These are phyloP conservation scores for Cherax quadricarinatus DNA, from an alignment of 1,140 invertebrate genomes.

Conservation along the genomic window DNA sequence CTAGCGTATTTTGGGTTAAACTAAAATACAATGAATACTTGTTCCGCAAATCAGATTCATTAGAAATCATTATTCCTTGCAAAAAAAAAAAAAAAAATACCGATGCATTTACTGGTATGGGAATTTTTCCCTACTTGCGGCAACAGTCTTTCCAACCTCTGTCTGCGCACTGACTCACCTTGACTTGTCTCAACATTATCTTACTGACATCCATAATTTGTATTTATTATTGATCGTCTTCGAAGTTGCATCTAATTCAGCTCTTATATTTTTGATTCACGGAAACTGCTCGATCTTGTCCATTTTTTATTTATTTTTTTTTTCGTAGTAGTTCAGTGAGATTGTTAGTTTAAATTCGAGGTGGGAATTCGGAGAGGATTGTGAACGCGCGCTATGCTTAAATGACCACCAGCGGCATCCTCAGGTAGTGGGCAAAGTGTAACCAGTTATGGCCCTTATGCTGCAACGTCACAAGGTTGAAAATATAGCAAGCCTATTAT, in stretches of 20 bases:
- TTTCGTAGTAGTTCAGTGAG: too few relatives aligned
- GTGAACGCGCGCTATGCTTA: conserved; percentile 48
- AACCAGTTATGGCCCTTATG: neutral
- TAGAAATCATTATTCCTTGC: too few relatives aligned
- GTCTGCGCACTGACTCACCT: conserved; percentile 32
- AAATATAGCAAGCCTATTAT: neutral
- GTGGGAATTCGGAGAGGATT: neutral
- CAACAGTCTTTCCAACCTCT: neutral
- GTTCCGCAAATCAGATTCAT: too few relatives aligned
- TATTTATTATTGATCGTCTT: too few relatives aligned
- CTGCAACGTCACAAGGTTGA: neutral
- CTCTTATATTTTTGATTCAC: too few relatives aligned
- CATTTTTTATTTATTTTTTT: too few relatives aligned
- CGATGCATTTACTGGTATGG: neutral
- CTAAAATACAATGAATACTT: too few relatives aligned
- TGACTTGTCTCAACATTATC: neutral
- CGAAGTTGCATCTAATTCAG: too few relatives aligned
- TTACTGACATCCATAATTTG: neutral
- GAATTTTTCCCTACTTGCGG: neutral
- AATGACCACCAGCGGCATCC: conserved; percentile 47
- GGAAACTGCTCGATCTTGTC: too few relatives aligned
- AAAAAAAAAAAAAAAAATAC: neutral
- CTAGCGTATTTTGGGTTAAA: too few relatives aligned
- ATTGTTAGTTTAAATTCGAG: neutral
- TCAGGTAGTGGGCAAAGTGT: neutral